Base-by-base conservation (phyloP, 2,888 invertebrate genomes). In the Hypena proboscidalis region DNA sequence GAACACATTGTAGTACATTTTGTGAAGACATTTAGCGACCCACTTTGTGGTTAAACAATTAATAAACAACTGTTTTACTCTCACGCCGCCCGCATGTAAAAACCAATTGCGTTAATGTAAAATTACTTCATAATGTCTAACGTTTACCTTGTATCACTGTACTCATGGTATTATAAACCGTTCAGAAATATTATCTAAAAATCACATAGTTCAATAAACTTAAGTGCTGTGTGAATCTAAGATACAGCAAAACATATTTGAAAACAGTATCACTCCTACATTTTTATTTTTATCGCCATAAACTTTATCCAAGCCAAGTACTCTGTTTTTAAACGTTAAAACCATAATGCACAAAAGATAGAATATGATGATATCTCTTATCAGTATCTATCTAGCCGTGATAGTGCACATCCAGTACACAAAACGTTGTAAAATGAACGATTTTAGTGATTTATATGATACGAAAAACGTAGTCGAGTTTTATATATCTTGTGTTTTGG, bases 401-500 rank as follows among this genome's bases (percentile, higher is more conserved):
- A 73, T 74, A 72, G 54, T 55, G 58, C 26, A 55, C 48, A 58
- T 62, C 66, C 48, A 44, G 32, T 35, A 20, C 32, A 35, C 25
- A 23, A 32, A 13, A 32, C 42, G 38, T 37, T 41, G 34, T 34
- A 74, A 70, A 58, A 83, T 83, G 83, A 67, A 76, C 54, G 77
- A 79, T 37, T 59, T 58, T 37, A 69, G 70, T 49, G 73, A 82
- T 40, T 55, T 72, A 34, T 70, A 67, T 37, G 70, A 68, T 58
- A 67, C 69, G 8, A 73, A 70, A 60, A 79, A 59, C 58, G 73
- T 83, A n/a, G 38, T 83, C 14, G 85, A 85, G 19, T 82, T 82
- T 55, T 83, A 83, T 55, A 61, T 80, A 34, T 71, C 76, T n/a
- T 69, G 72, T 52, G 59, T 83, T 44, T 52, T 80, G 47, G 78